Conservation (phyloP, 2,113 vertebrate genomes). For the Lamprotornis superbus region DNA sequence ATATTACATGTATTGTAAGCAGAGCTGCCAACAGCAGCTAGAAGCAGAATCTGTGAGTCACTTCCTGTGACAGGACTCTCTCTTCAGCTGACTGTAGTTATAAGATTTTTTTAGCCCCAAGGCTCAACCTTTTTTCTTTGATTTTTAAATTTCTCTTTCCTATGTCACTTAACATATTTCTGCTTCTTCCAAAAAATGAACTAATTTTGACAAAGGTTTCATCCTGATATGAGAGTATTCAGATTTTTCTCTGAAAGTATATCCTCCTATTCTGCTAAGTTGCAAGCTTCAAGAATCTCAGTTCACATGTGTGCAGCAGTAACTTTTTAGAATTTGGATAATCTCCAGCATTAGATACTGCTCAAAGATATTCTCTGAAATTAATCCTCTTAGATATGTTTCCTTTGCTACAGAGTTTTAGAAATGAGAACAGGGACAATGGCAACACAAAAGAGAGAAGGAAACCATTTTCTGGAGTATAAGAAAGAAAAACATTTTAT, state of each 20-base stretch:
- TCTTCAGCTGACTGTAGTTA: background rate
- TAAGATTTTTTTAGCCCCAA: background rate
- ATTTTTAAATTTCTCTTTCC: background rate
- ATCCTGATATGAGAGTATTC: background rate
- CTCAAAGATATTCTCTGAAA: background rate
- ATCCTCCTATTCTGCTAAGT: background rate
- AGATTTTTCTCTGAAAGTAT: background rate
- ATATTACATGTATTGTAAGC: background rate
- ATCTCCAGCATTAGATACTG: background rate
- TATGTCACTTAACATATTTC: background rate
- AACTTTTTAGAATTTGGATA: background rate
- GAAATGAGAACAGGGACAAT: background rate
- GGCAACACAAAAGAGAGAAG: background rate
- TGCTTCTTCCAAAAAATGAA: background rate
- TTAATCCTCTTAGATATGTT: background rate
- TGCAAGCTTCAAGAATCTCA: background rate
- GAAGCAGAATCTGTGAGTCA: background rate
- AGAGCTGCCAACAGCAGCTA: background rate
- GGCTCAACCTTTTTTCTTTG: background rate
- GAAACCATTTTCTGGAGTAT: background rate
- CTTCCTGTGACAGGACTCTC: background rate
- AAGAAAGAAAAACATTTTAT: background rate
- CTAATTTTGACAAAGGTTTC: background rate
- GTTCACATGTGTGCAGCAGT: fast-evolving
- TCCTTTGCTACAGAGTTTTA: background rate